Evolutionary conservation across 2,888 invertebrate genomes (phyloP), one percentile per base, ranked within the genome.

Genomic region (Clunio marinus): DNA sequence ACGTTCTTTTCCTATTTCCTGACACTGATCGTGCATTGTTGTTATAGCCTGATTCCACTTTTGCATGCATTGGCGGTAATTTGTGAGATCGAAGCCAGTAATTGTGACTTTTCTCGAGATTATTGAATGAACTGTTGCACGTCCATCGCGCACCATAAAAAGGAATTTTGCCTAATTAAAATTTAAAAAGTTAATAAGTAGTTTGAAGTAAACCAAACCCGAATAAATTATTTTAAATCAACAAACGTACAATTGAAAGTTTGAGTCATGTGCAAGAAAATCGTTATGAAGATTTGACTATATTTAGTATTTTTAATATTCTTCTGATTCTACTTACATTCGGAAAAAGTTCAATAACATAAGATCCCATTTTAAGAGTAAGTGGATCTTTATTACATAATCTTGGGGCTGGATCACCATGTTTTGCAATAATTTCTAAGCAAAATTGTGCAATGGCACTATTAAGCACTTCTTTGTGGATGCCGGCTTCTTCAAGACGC

Each of bases 321-420:
- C 1, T 20, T 15, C 27, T 15, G 45, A 27, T 35, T 15, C 20
- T 15, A 72, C 76, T 76, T 75, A 79, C 79, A 77, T 96, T 95
- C 57, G 99, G 98, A 81, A 99, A 99, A 70, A 99, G 83, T 77
- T 93, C 91, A 71, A 92, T 86, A 74, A 99, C 88, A 80, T 94
- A 98, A 67, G 90, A 88, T 76, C 96, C 96, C 85, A 96, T 96
- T 82, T 97, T 97, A 73, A 99, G 85, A 69, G 96, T 96, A 73
- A 99, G 88, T 65, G 99, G 99, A 81, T 99, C 99, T 81, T 99
- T 99, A 83, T 99, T 99, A 83, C 99, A 99, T 71, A 98, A 86
- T 65, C 96, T 83, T 70, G 92, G 88, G 67, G 98, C 97, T 27
- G 94, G 90, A 75, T 95, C 94, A 51, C 98, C 98, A 81, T 99